A percentile compares a stretch with the other conserved stretches of the same genome.
These are phyloP conservation scores for Podotricha telesiphe DNA, from an alignment of 2,888 invertebrate species.

Conservation along the genomic window DNA sequence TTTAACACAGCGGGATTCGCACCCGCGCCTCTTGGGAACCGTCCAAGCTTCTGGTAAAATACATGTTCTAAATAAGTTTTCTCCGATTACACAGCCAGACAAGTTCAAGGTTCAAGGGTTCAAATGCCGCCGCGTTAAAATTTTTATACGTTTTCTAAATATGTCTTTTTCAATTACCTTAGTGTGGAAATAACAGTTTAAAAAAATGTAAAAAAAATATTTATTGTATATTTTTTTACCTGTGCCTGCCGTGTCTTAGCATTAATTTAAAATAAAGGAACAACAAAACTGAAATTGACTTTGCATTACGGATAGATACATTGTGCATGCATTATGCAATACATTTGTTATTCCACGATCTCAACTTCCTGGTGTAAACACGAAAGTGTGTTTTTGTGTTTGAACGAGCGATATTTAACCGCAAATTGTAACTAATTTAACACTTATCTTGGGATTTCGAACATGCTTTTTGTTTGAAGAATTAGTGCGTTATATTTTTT, in stretches of 20 bases:
- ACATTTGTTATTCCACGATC: constrained; percentile 54
- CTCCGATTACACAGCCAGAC: too few species aligned
- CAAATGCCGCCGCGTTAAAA: too few species aligned
- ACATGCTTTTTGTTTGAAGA: constrained; percentile 14
- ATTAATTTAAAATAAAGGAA: constrained; percentile 9
- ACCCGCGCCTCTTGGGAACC: too few species aligned
- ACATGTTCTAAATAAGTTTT: too few species aligned
- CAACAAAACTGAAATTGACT: constrained; percentile 31
- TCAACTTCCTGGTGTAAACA: constrained; percentile 46
- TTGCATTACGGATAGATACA: constrained; percentile 34
- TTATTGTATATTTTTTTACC: too few species aligned
- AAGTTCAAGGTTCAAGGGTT: too few species aligned
- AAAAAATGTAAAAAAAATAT: too few species aligned
- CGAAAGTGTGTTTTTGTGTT: constrained; percentile 27
- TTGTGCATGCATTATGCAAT: constrained; percentile 50
- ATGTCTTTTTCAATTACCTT: too few species aligned
- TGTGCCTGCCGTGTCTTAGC: not conserved
- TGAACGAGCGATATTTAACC: constrained; percentile 26
- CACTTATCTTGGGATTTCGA: constrained; percentile 5
- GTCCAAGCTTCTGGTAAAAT: too few species aligned
- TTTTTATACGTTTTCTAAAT: too few species aligned
- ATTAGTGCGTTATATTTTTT: not conserved
- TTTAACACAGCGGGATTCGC: too few species aligned
- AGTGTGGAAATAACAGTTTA: too few species aligned
- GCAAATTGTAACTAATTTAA: constrained; percentile 17